Base-by-base conservation (phyloP, 2,797 vertebrate species). In the Prunella strophiata region DNA sequence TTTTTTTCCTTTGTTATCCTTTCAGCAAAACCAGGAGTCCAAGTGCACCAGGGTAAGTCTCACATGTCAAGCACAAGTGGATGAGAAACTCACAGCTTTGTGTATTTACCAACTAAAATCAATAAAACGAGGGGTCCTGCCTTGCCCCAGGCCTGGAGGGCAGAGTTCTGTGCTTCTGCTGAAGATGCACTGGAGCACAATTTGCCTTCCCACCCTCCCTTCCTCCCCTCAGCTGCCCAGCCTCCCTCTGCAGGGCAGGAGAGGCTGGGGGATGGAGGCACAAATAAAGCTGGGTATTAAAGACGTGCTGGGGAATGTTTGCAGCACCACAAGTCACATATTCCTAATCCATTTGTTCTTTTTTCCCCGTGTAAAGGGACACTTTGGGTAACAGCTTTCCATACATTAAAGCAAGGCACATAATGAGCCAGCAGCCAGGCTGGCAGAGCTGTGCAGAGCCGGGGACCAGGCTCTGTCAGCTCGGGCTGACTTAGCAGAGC, bases 351-450 rank as follows among this genome's bases (percentile, higher is more conserved):
- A 67, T 83, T 95, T 32, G 8, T 63, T 82, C 14, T 70, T 45
- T 11, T 4, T 2, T 2, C 48, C 38, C 9, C 26, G 20, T 7
- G 11, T 1, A 19, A 92, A 92, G 91, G 91, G 91, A 8, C 66
- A 70, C 30, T 85, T 72, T 81, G 96, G 94, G 94, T 92, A 84
- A 55, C 85, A 89, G 91, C 89, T 94, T 88, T 79, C 91, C 14
- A 48, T 93, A 84, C 91, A 88, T 91, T 94, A 95, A 85, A 89
- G 88, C 85, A 10, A 30, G 27, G 78, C 87, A 17, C 58, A 15
- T 45, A 78, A 96, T 2, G 82, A 94, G 89, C 14, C 57, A n/a
- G 85, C 78, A 88, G 67, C 47, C 26, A 34, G 32, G 47, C 45
- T 83, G 61, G 65, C 50, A 54, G 94, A 63, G 54, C 42, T 2